These are phyloP conservation scores for Capitella teleta DNA, from an alignment of 1,140 invertebrate genomes.

Conservation along the genomic window DNA sequence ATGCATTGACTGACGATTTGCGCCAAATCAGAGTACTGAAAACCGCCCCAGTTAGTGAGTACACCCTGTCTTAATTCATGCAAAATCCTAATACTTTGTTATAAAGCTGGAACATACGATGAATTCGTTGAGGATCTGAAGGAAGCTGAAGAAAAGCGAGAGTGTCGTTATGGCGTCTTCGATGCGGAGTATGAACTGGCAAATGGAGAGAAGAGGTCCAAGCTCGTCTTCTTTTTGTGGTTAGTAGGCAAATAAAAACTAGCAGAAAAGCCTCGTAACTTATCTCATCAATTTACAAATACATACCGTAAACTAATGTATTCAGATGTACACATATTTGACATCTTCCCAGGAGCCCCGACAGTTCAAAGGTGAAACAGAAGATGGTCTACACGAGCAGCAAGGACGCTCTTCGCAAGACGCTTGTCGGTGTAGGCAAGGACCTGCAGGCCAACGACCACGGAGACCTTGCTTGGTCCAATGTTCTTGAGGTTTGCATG, in stretches of 20 bases:
- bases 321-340: not conserved
- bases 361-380: slow-evolving; percentile 93
- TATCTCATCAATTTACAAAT: not conserved
- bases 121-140: slow-evolving; percentile 11
- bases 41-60: slow-evolving; percentile 10
- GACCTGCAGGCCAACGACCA: slow-evolving; percentile 67
- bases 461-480: slow-evolving; percentile 25
- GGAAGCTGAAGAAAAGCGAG: slow-evolving; percentile 6
- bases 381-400: slow-evolving; percentile 98
- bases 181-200: slow-evolving; percentile 11
- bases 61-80: not conserved
- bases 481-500: slow-evolving; percentile 10
- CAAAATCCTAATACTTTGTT: no score
- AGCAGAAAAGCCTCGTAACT: no score
- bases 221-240: slow-evolving; percentile 14
- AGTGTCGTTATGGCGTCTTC: slow-evolving; percentile 12
- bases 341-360: slow-evolving; percentile 63
- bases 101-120: slow-evolving; percentile 11
- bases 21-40: slow-evolving; percentile 9
- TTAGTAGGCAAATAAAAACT: no score
- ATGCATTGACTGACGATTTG: slow-evolving; percentile 12
- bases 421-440: slow-evolving; percentile 87
- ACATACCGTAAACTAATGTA: not conserved
- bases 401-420: slow-evolving; percentile 90
- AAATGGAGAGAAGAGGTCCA: slow-evolving; percentile 8